Evolutionary conservation across 1,140 invertebrate genomes (phyloP).

Genomic region (Brachionus paranguensis): DNA sequence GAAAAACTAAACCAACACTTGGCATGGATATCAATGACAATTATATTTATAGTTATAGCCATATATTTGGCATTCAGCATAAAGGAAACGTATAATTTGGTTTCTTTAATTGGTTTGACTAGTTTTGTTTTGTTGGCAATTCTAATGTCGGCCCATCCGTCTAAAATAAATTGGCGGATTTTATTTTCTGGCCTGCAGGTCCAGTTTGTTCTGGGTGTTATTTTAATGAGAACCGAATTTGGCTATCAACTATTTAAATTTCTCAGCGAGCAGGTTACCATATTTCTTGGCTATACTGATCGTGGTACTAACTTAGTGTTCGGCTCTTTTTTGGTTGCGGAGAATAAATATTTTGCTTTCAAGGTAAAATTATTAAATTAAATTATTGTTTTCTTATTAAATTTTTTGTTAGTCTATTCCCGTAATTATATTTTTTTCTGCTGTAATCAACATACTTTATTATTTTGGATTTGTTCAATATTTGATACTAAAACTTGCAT

Average conservation of each 20-base stretch:
- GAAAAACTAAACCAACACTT: neutral
- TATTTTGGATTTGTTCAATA: slow-evolving; percentile 79
- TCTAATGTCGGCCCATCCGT: neutral
- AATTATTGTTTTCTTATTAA: neutral
- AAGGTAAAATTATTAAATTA: neutral
- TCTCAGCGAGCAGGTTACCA: slow-evolving; percentile 63
- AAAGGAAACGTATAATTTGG: slow-evolving; percentile 18
- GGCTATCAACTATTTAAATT: slow-evolving; percentile 71
- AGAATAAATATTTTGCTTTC: neutral
- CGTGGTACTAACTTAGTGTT: slow-evolving; percentile 57
- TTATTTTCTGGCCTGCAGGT: slow-evolving; percentile 62
- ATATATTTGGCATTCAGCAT: neutral
- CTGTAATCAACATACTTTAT: slow-evolving; percentile 76
- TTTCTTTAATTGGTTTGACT: slow-evolving; percentile 14
- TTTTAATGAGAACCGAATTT: slow-evolving; percentile 73
- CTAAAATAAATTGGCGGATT: slow-evolving; percentile 20
- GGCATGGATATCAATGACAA: neutral
- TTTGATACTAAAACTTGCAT: slow-evolving; percentile 72
- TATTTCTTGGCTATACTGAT: slow-evolving; percentile 70
- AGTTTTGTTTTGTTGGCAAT: neutral
- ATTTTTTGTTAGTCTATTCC: slow-evolving; percentile 64
- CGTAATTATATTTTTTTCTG: slow-evolving; percentile 84
- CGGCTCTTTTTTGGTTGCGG: slow-evolving; percentile 56
- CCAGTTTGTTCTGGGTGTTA: slow-evolving; percentile 74
- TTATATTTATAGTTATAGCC: neutral